Evolutionary conservation across 2,113 vertebrate genomes (phyloP).

Genomic region (Odontesthes bonariensis): DNA sequence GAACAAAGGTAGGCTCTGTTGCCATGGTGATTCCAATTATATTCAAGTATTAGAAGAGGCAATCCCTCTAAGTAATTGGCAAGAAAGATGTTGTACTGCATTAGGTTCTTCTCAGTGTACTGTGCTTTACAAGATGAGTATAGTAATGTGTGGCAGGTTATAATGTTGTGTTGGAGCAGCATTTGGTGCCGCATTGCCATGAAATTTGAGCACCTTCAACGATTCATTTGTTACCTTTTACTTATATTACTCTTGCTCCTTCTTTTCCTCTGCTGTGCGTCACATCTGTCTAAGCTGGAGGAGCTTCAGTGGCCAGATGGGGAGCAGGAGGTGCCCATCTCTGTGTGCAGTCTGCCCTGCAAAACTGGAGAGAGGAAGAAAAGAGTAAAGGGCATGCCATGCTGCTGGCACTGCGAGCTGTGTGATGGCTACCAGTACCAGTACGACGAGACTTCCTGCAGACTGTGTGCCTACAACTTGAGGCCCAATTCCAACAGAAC

Average conservation of each 20-base stretch:
- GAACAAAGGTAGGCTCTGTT: slow-evolving; percentile 68
- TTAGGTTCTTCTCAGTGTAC: slow-evolving; percentile 16
- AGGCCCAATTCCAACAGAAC: slow-evolving; percentile 78
- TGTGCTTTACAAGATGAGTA: slow-evolving; percentile 3
- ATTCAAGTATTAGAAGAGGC: slow-evolving; percentile 61
- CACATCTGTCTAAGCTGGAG: slow-evolving; percentile 73
- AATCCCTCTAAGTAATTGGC: slow-evolving; percentile 54
- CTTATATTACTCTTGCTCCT: slow-evolving; percentile 20
- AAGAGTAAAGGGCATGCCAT: slow-evolving; percentile 80
- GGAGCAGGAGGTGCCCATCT: slow-evolving; percentile 77
- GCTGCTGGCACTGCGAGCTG: slow-evolving; percentile 81
- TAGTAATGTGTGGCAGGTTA: neutral
- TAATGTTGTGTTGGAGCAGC: neutral
- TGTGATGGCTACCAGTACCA: slow-evolving; percentile 81
- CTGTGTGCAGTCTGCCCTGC: slow-evolving; percentile 80
- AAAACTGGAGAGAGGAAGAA: slow-evolving; percentile 81
- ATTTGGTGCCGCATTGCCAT: neutral
- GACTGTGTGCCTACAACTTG: slow-evolving; percentile 78
- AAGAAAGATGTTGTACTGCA: slow-evolving; percentile 38
- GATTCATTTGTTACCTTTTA: slow-evolving; percentile 1
- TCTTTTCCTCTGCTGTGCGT: slow-evolving; percentile 24
- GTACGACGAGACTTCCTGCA: slow-evolving; percentile 79
- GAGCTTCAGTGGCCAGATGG: slow-evolving; percentile 81
- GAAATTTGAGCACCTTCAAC: neutral
- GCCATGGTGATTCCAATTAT: slow-evolving; percentile 73